These are phyloP conservation scores for Chionis minor DNA, from an alignment of 2,113 vertebrate species.

Conservation along the genomic window DNA sequence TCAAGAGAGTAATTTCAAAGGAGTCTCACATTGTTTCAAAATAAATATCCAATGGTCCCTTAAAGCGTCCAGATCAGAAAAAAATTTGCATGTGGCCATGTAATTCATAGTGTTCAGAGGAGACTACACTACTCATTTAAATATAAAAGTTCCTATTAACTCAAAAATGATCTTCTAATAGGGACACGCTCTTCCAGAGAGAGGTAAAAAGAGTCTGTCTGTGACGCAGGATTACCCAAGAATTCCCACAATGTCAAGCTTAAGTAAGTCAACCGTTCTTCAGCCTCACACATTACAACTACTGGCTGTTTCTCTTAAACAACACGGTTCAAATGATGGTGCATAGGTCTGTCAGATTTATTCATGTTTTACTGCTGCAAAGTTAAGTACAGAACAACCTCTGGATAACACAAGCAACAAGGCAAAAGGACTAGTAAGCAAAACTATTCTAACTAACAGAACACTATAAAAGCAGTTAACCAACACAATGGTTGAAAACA, in stretches of 20 bases:
- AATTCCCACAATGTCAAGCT: neutral
- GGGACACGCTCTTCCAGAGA: neutral
- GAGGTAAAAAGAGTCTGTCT: neutral
- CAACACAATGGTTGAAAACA: neutral
- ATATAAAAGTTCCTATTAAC: neutral
- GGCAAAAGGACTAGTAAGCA: neutral
- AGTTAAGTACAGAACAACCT: neutral
- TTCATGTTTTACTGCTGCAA: neutral
- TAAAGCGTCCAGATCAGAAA: neutral
- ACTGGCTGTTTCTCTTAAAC: neutral
- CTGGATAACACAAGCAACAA: neutral
- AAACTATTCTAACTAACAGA: neutral
- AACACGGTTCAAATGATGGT: neutral
- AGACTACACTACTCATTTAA: neutral
- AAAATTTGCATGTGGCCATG: neutral
- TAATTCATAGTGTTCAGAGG: neutral
- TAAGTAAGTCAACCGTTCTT: neutral
- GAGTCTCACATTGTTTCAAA: neutral
- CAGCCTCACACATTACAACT: neutral
- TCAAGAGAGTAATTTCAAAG: neutral
- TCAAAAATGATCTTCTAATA: neutral
- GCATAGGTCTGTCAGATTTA: neutral
- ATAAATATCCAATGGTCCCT: neutral
- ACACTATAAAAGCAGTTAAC: neutral
- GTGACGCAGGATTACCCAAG: neutral